These are phyloP conservation scores for Neodiprion pinetum DNA, from an alignment of 1,140 invertebrate species.

Conservation along the genomic window DNA sequence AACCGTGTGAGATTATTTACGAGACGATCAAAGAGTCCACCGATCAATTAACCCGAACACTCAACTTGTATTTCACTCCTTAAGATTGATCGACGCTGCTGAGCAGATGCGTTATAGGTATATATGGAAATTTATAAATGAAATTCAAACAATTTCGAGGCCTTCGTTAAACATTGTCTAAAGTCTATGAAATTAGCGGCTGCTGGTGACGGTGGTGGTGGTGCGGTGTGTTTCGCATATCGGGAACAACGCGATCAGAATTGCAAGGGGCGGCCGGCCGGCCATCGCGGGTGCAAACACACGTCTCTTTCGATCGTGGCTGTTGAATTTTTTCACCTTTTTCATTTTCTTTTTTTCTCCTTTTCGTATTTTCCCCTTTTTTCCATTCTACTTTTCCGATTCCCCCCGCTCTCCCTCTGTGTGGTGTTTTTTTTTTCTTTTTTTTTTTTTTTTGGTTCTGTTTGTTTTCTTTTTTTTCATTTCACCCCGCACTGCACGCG, in stretches of 20 bases:
- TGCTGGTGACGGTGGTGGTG: not conserved
- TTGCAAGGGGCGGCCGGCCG: not conserved
- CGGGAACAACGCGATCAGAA: not conserved
- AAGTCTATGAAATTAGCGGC: constrained; percentile 1
- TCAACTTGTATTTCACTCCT: not conserved
- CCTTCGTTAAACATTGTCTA: not conserved
- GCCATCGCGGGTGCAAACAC: not conserved
- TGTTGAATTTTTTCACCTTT: not conserved
- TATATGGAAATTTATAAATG: not conserved
- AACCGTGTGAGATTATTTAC: no score
- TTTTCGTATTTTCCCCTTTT: not conserved
- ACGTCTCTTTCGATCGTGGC: not conserved
- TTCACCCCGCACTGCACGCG: constrained; percentile 30
- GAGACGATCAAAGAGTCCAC: no score
- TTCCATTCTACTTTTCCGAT: not conserved
- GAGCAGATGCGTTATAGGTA: not conserved
- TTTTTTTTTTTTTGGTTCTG: no score
- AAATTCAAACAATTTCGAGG: not conserved
- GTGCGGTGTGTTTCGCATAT: not conserved
- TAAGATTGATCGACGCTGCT: not conserved
- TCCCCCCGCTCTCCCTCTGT: not conserved
- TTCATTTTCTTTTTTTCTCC: not conserved
- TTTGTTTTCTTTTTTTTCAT: constrained; percentile 38
- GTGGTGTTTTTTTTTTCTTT: no score
- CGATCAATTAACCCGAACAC: no score